Evolutionary conservation across 2,888 invertebrate species (phyloP), one percentile per base, ranked within the genome.

Genomic region (Aporophyla nigra): DNA sequence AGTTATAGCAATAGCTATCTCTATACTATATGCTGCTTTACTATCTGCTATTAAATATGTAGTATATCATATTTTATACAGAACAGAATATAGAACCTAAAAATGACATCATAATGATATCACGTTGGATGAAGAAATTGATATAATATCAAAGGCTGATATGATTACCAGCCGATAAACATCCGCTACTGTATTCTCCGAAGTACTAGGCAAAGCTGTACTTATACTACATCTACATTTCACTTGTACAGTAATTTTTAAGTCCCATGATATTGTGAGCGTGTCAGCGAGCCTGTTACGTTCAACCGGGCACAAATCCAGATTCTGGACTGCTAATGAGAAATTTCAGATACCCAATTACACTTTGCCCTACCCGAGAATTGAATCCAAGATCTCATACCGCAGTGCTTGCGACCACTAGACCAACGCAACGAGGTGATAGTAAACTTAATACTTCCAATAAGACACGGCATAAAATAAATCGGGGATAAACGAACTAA

Each of bases 21-120:
- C 2, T 33, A 33, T 33, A 33, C 33, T 33, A 33, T 33, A 33
- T 33, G 3, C 33, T 33, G 33, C 33, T 33, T 33, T 33, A 2
- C 33, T 33, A 33, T 33, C 33, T 33, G 33, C 5, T 27, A 43
- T 71, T 10, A 40, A 5, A 46, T 6, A 19, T 19, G 40, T 12
- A 61, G 21, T 1, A 33, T 14, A 33, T 6, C 12, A 33, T 33
- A 33, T 6, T 33, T 21, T 7, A 61, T 12, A 40, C 46, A 69
- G n/a, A 2, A 69, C 40, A 5, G 3, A 33, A 33, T n/a, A 19
- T 16, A 16, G 5, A 16, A 6, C 7, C 12, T 66, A n/a, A 14
- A 49, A 66, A 66, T 75, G 65, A 76, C 40, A 76, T 75, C 66
- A 65, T 9, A 1, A 40, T 74, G 46, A 46, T 58, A 51, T 33